Percentiles rank a stretch among this genome's conserved stretches.
Conservation (phyloP, 2,888 invertebrate species). For the Crossocerus cetratus region DNA sequence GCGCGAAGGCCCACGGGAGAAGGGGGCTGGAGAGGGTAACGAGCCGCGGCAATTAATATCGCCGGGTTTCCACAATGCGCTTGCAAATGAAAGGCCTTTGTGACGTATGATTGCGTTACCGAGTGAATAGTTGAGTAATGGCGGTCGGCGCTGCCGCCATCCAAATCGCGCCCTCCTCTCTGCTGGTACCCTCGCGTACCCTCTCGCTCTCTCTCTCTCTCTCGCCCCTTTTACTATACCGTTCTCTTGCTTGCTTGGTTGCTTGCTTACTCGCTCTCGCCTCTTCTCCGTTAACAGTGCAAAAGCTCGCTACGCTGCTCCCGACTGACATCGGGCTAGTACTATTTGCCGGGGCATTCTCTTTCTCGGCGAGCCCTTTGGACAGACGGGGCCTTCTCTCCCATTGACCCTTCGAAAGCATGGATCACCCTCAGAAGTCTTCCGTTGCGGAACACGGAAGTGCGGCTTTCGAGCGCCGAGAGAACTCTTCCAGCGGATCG, state of each 20-base stretch:
- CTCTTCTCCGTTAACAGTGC: conserved; percentile 44
- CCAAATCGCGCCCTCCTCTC: conserved; percentile 61
- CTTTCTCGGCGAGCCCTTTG: neutral
- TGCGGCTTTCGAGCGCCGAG: conserved; percentile 1
- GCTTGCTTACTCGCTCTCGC: too few species aligned
- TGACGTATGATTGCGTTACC: conserved; percentile 77
- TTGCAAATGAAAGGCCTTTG: conserved; percentile 78
- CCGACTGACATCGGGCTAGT: conserved; percentile 40
- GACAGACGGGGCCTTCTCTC: neutral
- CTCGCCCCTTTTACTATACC: too few species aligned
- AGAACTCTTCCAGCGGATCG: too few species aligned
- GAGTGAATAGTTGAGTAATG: conserved; percentile 77
- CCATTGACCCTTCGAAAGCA: neutral
- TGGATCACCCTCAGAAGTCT: conserved; percentile 39
- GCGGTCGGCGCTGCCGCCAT: conserved; percentile 70
- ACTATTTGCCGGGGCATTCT: conserved; percentile 55
- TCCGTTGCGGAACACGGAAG: conserved; percentile 38
- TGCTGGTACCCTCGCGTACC: too few species aligned
- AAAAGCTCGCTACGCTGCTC: conserved; percentile 60
- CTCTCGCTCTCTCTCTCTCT: too few species aligned
- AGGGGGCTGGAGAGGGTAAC: conserved; percentile 69
- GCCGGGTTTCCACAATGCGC: conserved; percentile 77
- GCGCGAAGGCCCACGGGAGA: conserved; percentile 19
- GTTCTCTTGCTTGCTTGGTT: too few species aligned
- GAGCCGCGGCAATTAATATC: conserved; percentile 77